A percentile compares a stretch with the other conserved stretches of the same genome.
Evolutionary conservation across 2,888 invertebrate species (phyloP).

Genomic region (Eupithecia insigniata): DNA sequence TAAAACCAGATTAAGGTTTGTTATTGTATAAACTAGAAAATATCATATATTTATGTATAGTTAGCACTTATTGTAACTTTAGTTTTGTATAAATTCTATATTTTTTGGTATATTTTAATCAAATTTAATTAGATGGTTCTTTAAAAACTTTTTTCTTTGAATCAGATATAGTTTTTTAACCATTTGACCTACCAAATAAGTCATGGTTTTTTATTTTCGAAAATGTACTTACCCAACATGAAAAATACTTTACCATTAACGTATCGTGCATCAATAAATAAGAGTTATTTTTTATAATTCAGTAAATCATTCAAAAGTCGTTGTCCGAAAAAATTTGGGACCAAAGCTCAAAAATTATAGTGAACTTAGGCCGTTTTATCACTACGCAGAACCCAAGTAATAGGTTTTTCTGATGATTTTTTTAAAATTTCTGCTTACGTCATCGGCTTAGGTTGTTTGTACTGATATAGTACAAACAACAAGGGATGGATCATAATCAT

Average conservation of each 20-base stretch:
- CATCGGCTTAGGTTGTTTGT: not conserved
- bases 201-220: not conserved
- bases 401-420: not conserved
- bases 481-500: not conserved
- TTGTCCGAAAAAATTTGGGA: constrained; percentile 5
- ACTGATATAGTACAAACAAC: no score
- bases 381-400: not conserved
- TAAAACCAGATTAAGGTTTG: constrained; percentile 4
- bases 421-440: not conserved
- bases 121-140: not conserved
- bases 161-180: not conserved
- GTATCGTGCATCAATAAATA: not conserved
- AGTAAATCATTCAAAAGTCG: not conserved
- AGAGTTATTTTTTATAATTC: not conserved
- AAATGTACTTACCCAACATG: not conserved
- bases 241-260: not conserved
- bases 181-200: not conserved
- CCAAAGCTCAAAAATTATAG: constrained; percentile 7
- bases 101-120: not conserved
- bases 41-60: constrained; percentile 5
- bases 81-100: constrained; percentile 8
- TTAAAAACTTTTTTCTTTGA: not conserved
- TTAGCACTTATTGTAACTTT: constrained; percentile 4
- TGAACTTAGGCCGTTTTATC: not conserved
- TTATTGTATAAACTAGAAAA: constrained; percentile 10